Conservation (phyloP, 2,888 invertebrate species). For the Chrysopilus asiliformis region DNA sequence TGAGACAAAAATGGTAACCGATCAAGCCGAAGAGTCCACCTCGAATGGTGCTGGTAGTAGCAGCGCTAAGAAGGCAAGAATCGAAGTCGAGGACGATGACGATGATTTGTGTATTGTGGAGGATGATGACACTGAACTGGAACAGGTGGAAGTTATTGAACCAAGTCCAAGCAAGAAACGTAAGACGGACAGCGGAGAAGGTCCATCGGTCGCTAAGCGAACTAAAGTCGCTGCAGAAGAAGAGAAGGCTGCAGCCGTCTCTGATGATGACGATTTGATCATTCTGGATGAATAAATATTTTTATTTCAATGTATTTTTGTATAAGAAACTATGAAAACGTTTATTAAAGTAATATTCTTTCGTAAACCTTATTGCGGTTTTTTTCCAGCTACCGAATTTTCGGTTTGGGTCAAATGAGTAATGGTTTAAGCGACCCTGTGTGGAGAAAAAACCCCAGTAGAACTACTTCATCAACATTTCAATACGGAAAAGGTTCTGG, state of each 20-base stretch:
- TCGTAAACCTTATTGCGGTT: too few relatives aligned
- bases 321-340: neutral
- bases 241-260: neutral
- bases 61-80: conserved; percentile 1
- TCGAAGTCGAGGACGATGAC: conserved; percentile 11
- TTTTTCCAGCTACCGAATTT: too few relatives aligned
- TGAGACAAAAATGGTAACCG: neutral
- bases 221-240: conserved; percentile 6
- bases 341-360: neutral
- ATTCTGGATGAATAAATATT: conserved; percentile 12
- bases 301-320: neutral
- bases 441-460: too few relatives aligned
- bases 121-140: conserved; percentile 1
- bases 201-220: conserved; percentile 10
- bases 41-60: conserved; percentile 19
- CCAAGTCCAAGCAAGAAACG: conserved; percentile 6
- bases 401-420: too few relatives aligned
- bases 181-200: conserved; percentile 10
- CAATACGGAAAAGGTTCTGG: too few relatives aligned
- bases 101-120: conserved; percentile 20
- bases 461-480: too few relatives aligned
- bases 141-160: neutral
- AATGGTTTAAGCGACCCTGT: too few relatives aligned
- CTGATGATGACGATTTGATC: conserved; percentile 9
- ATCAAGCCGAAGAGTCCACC: conserved; percentile 28